Evolutionary conservation across 2,113 vertebrate genomes (phyloP).

Genomic region (Caloenas nicobarica): DNA sequence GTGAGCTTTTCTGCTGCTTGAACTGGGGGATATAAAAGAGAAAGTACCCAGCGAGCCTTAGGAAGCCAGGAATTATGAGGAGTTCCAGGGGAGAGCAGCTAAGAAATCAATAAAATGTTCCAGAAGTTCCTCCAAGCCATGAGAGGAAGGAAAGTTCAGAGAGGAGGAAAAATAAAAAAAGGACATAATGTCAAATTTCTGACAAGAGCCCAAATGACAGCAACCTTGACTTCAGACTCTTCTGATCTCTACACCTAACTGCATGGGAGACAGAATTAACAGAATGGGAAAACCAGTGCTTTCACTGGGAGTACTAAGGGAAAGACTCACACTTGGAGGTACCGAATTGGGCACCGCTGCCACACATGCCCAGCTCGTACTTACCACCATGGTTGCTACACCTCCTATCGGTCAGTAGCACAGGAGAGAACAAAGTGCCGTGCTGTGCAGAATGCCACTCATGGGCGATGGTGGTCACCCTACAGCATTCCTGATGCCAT

Average conservation of each 20-base stretch:
- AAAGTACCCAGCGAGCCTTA: background rate
- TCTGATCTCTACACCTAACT: background rate
- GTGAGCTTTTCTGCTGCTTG: background rate
- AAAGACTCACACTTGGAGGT: background rate
- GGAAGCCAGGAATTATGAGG: slow-evolving; percentile 11
- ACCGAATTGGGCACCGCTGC: background rate
- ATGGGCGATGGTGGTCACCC: rapidly evolving
- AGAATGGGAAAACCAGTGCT: background rate
- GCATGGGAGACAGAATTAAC: background rate
- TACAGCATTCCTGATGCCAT: background rate
- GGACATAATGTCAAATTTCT: background rate
- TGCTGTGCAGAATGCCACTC: rapidly evolving
- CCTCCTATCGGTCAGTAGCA: rapidly evolving
- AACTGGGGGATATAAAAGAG: background rate
- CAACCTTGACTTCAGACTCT: background rate
- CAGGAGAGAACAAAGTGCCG: rapidly evolving
- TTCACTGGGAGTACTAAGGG: background rate
- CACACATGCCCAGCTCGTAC: rapidly evolving
- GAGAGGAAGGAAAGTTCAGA: background rate
- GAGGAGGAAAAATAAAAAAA: background rate
- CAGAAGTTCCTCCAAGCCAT: background rate
- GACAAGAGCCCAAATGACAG: background rate
- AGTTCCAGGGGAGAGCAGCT: background rate
- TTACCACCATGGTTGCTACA: background rate
- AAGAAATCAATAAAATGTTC: background rate